Evolutionary conservation across 2,888 invertebrate species (phyloP), one percentile per base, ranked within the genome.

Genomic region (Molanna angustata): DNA sequence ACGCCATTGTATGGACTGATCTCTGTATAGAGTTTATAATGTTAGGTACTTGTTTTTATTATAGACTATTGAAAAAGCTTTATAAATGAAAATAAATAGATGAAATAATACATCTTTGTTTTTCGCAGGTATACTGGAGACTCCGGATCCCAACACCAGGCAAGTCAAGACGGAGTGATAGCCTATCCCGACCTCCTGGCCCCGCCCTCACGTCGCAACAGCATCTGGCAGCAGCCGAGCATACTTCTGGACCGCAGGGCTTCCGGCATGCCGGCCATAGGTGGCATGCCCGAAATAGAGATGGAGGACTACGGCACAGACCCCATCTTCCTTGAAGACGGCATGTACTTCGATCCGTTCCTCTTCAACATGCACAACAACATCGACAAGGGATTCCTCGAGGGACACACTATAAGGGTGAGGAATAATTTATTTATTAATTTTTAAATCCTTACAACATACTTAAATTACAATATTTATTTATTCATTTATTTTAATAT

Each of bases 101-200:
- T n/a, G 4, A 35, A 35, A 13, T 4, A 35, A 9, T 9, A 13
- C 35, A 11, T 4, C 19, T 2, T 33, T 39, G 6, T 3, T 32
- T n/a, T 13, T 54, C 49, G 1, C 41, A 54, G 54, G 18, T 54
- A 54, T 21, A 33, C 49, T 14, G 49, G 43, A 13, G 54, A 54
- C 39, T 4, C 14, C 2, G 18, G 18, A 40, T 27, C 41, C 42
- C 43, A 43, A 4, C 54, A 54, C 17, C 57, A 47, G 52, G 46
- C 58, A 52, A 46, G 58, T 52, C 11, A 33, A 43, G 61, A 62
- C 48, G 67, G 67, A 20, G 61, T 71, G 55, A 63, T 72, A 60
- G 64, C 71, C 40, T 69, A 70, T 61, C 73, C 73, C 17, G 70
- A 73, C 62, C 62, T 70, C 46, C 61, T 72, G 59, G 70, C 70